phyloP scores from a whole-genome alignment of 2,888 invertebrate genomes.

The Latrodectus elegans region DNA sequence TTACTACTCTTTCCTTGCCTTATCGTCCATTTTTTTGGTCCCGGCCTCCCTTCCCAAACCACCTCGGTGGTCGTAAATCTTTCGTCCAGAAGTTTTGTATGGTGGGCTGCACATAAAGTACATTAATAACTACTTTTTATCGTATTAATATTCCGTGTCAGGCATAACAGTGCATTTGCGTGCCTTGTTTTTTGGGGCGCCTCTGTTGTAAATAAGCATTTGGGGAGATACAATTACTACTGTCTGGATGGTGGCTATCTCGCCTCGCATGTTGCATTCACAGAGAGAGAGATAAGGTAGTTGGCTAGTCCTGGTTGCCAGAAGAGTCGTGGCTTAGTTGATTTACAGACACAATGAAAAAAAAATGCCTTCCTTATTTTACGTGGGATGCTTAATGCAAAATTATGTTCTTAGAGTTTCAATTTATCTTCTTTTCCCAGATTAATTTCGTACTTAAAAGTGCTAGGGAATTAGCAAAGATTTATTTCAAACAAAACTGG shows the following conservation, averaged over 20 bases:
- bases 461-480: no score
- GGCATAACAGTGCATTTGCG: slow-evolving; percentile 62
- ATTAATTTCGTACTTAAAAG: no score
- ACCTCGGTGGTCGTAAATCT: slow-evolving; percentile 64
- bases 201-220: slow-evolving; percentile 36
- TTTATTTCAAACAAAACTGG: no score
- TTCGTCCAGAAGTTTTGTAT: slow-evolving; percentile 25
- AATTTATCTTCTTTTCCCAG: no score
- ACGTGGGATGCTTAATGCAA: neutral
- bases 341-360: neutral
- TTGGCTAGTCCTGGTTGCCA: neutral
- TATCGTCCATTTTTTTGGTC: slow-evolving; percentile 42
- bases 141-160: slow-evolving; percentile 65
- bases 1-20: slow-evolving; percentile 37
- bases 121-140: slow-evolving; percentile 68
- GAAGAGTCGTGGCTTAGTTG: neutral
- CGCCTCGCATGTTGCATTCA: neutral
- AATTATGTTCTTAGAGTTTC: no score
- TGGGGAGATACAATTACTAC: slow-evolving; percentile 42
- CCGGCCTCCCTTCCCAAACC: slow-evolving; percentile 2
- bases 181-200: slow-evolving; percentile 26
- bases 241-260: slow-evolving; percentile 6
- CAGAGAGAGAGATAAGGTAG: no score
- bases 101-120: slow-evolving; percentile 32
- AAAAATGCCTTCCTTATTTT: neutral